Percentiles rank a stretch among this genome's conserved stretches.
These are phyloP conservation scores for Patella depressa DNA, from an alignment of 2,888 invertebrate species.

Conservation along the genomic window DNA sequence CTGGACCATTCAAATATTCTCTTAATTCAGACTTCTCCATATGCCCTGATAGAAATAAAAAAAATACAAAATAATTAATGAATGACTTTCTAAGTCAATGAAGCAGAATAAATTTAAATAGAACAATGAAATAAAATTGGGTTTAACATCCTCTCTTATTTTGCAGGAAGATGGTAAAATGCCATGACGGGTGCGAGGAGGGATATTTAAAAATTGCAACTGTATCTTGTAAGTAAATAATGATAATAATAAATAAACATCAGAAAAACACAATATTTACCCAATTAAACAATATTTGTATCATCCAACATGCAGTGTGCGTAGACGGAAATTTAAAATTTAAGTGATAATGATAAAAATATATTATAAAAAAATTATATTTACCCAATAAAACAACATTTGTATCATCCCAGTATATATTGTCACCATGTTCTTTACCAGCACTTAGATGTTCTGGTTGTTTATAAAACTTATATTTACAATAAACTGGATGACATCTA, in stretches of 20 bases:
- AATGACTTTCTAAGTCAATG: too few species aligned
- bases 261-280: conserved; percentile 39
- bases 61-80: too few species aligned
- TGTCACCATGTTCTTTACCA: conserved; percentile 58
- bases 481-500: conserved; percentile 68
- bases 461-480: conserved; percentile 67
- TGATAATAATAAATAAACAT: too few species aligned
- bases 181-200: too few species aligned
- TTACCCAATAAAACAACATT: conserved; percentile 68
- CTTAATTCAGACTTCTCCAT: conserved; percentile 61
- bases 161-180: too few species aligned
- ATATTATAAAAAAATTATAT: background rate
- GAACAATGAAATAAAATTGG: too few species aligned
- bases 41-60: conserved; percentile 47
- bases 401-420: conserved; percentile 69
- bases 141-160: too few species aligned
- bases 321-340: too few species aligned
- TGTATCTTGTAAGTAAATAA: too few species aligned
- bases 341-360: too few species aligned
- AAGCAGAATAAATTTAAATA: too few species aligned
- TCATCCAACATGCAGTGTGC: conserved; percentile 60
- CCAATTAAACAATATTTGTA: conserved; percentile 66
- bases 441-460: conserved; percentile 57
- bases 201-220: too few species aligned
- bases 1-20: conserved; percentile 67